Conservation (phyloP, 1,140 invertebrate genomes). For the Tetragonula clypearis region DNA sequence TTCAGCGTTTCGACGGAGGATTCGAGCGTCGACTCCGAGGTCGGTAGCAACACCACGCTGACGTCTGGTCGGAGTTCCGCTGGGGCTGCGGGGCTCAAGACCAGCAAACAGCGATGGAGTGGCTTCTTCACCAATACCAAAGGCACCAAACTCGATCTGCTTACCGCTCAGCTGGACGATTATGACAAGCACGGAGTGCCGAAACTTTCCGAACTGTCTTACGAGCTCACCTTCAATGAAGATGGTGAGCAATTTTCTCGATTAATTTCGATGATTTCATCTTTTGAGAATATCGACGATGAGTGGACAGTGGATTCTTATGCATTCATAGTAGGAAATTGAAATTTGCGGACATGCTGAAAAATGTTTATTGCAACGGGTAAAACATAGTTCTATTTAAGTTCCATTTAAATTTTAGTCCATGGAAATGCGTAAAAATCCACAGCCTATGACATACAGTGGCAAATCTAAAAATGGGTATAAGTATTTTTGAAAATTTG, state of each 20-base stretch:
- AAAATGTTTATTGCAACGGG: too few species aligned
- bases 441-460: too few species aligned
- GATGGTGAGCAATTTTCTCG: constrained; percentile 74
- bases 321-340: too few species aligned
- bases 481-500: too few species aligned
- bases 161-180: constrained; percentile 86
- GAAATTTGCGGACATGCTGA: too few species aligned
- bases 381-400: too few species aligned
- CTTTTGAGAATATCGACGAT: too few species aligned
- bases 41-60: constrained; percentile 68
- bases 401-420: too few species aligned
- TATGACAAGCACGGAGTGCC: constrained; percentile 88
- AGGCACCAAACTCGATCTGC: constrained; percentile 85
- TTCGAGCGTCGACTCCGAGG: constrained; percentile 78
- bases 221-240: constrained; percentile 76
- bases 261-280: neutral
- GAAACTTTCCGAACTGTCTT: constrained; percentile 74
- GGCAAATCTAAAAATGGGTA: too few species aligned
- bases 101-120: constrained; percentile 85
- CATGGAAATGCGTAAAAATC: too few species aligned
- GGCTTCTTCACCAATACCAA: constrained; percentile 86
- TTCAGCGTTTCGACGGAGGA: constrained; percentile 86
- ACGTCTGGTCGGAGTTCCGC: constrained; percentile 71
- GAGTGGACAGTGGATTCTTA: too few species aligned
- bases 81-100: constrained; percentile 73